phyloP scores from a whole-genome alignment of 2,797 vertebrate genomes.

The Delichon dasypus region DNA sequence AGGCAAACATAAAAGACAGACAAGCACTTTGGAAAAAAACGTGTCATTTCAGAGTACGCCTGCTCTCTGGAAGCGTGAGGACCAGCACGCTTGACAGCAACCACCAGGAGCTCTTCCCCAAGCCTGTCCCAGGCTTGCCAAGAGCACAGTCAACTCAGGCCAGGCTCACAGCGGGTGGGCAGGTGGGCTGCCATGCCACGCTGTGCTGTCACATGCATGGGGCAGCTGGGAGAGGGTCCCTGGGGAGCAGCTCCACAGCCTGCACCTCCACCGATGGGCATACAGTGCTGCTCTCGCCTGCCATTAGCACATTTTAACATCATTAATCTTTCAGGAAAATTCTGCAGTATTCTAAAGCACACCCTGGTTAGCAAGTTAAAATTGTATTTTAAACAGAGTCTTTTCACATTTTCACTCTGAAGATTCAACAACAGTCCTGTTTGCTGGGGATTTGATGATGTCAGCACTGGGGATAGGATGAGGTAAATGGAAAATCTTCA shows the following conservation, averaged over 20 bases:
- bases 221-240: accelerated
- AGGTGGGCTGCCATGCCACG: background rate
- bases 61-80: background rate
- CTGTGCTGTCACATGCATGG: background rate
- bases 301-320: background rate
- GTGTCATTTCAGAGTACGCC: background rate
- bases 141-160: background rate
- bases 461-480: background rate
- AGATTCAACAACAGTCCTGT: background rate
- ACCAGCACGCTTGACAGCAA: background rate
- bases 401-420: background rate
- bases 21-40: background rate
- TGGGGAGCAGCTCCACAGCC: background rate
- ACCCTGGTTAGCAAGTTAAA: background rate
- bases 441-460: background rate
- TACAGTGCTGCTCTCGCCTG: background rate
- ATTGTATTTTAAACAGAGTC: background rate
- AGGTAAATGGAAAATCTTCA: conserved; percentile 19
- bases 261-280: accelerated
- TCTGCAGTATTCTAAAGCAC: background rate
- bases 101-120: background rate
- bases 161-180: background rate
- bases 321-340: conserved; percentile 48
- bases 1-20: conserved; percentile 28
- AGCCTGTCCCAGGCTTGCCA: background rate